Percentiles rank a stretch among this genome's conserved stretches.
phyloP scores from a whole-genome alignment of 1,140 invertebrate genomes.

The Chlorops oryzae region DNA sequence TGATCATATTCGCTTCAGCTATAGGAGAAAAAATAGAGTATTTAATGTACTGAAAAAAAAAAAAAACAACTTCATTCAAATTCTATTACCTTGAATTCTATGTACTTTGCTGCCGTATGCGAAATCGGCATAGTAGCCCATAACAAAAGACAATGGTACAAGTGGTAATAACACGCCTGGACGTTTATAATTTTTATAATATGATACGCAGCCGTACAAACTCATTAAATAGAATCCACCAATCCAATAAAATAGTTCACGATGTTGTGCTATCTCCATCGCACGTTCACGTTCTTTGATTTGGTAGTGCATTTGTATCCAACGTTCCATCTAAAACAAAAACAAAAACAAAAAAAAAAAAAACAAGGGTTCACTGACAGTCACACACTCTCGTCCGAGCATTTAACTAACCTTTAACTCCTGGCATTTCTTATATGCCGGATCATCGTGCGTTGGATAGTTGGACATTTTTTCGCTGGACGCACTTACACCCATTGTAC shows the following conservation, averaged over 20 bases:
- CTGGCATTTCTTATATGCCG: conserved; percentile 36
- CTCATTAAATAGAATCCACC: conserved; percentile 60
- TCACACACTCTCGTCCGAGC: background rate
- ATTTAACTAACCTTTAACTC: conserved; percentile 31
- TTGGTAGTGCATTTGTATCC: conserved; percentile 74
- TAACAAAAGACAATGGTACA: conserved; percentile 62
- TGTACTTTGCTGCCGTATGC: conserved; percentile 71
- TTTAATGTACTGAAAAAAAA: too few relatives aligned
- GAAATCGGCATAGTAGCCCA: conserved; percentile 68
- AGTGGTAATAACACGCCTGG: conserved; percentile 57
- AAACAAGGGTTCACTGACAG: background rate
- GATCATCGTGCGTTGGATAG: conserved; percentile 35
- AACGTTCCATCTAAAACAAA: conserved; percentile 57
- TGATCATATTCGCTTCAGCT: conserved; percentile 74
- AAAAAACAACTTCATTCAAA: background rate
- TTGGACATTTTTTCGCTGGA: conserved; percentile 11
- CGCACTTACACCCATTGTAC: conserved; percentile 10
- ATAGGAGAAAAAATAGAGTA: conserved; percentile 20
- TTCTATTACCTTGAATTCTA: conserved; percentile 61
- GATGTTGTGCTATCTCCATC: conserved; percentile 60
- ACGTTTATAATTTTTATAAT: conserved; percentile 57
- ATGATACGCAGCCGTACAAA: conserved; percentile 28
- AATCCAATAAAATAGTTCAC: conserved; percentile 69
- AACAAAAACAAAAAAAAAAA: conserved; percentile 46
- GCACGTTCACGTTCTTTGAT: conserved; percentile 68